Base-by-base conservation (phyloP, 2,113 vertebrate species). In the Columbina picui region DNA sequence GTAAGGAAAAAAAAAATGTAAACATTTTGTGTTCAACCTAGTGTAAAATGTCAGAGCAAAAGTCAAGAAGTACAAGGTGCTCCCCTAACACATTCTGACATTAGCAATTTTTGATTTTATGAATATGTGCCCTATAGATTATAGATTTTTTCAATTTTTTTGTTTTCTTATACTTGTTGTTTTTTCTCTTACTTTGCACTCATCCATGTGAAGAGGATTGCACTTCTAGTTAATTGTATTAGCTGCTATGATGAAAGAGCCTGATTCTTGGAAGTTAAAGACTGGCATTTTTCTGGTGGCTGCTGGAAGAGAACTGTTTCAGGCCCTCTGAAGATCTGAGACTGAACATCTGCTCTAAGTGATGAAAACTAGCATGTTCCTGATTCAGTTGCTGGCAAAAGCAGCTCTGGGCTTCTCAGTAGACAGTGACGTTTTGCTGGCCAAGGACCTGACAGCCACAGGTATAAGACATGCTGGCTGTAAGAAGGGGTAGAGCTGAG, bases 21-120 rank as follows among this genome's bases (percentile, higher is more conserved):
- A 80, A 89, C 34, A 17, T 84, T 81, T 89, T 75, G 69, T 89
- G 93, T 79, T 96, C 95, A 96, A 43, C 60, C 61, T 92, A 78
- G 84, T 87, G 91, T 95, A 84, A 96, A 96, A 96, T 95, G 84
- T 93, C 93, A 95, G 95, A 85, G 49, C 43, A 89, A 81, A 91
- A 93, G 87, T 93, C 86, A 75, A 49, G 84, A 84, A 96, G 60
- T 64, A 17, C 23, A 89, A 92, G 52, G 39, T 75, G 47, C 43
- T 95, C 74, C 55, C 60, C 43, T 84, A 95, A 84, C 49, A 89
- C 34, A 57, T 68, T 75, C 57, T 94, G 91, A 94, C 89, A 93
- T 94, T 88, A 93, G 74, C 17, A 52, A 3, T 9, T 84, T 89
- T 92, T 94, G n/a, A 84, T 89, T 92, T 95, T 92, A 94, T 89